These are phyloP conservation scores for Portunus trituberculatus DNA, from an alignment of 1,140 invertebrate species.

Conservation along the genomic window DNA sequence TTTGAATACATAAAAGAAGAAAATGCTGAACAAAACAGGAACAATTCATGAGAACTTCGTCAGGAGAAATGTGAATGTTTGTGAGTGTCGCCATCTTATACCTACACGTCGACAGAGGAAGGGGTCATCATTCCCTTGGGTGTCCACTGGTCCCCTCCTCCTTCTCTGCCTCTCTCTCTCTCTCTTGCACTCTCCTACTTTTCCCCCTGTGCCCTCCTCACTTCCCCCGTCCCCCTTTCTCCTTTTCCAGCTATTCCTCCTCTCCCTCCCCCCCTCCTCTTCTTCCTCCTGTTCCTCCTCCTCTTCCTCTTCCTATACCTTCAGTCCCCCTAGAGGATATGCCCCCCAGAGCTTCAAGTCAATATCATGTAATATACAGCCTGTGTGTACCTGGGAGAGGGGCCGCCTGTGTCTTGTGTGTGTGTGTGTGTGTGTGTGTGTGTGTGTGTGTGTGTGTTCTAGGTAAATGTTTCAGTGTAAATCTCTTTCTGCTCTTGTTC, in stretches of 20 bases:
- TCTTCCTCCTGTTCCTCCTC: neutral
- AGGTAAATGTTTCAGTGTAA: neutral
- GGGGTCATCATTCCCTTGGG: no score
- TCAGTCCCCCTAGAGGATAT: neutral
- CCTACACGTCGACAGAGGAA: no score
- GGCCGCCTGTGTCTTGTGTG: conserved; percentile 37
- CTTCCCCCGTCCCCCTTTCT: neutral
- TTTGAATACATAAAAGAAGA: no score
- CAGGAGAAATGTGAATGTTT: no score
- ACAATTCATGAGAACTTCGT: no score
- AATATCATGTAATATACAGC: conserved; percentile 69
- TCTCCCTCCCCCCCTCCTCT: neutral
- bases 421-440: conserved; percentile 58
- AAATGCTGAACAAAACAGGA: no score
- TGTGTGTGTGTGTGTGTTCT: conserved; percentile 38
- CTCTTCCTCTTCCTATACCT: neutral
- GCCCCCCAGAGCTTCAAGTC: conserved; percentile 62
- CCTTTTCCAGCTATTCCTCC: neutral
- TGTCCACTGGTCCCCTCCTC: neutral
- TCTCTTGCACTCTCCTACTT: neutral
- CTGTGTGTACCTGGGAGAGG: conserved; percentile 42
- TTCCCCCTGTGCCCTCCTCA: neutral
- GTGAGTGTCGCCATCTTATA: no score
- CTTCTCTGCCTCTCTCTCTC: neutral
- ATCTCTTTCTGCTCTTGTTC: neutral